Evolutionary conservation across 2,797 vertebrate genomes (phyloP).

Genomic region (Xyrichtys novacula): DNA sequence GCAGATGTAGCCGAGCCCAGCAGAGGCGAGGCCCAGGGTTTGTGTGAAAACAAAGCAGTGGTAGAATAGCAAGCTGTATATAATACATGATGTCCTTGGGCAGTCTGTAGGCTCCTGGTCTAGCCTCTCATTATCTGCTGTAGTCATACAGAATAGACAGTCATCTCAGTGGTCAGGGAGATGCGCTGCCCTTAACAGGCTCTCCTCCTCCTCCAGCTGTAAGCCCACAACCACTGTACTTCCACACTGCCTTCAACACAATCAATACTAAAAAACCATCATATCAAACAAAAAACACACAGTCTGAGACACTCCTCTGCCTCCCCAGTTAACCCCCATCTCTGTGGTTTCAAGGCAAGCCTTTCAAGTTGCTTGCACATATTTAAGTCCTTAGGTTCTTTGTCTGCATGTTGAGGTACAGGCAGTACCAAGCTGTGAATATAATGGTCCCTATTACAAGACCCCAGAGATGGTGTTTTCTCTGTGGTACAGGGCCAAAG

Average conservation of each 20-base stretch:
- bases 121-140: constrained; percentile 83
- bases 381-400: constrained; percentile 82
- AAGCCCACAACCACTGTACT: constrained; percentile 79
- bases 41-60: constrained; percentile 79
- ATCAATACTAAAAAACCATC: constrained; percentile 81
- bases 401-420: constrained; percentile 78
- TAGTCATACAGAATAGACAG: constrained; percentile 77
- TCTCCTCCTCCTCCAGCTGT: constrained; percentile 83
- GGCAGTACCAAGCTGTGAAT: constrained; percentile 73
- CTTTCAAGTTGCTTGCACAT: constrained; percentile 83
- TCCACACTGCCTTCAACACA: constrained; percentile 79
- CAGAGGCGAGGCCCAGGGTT: constrained; percentile 76
- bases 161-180: constrained; percentile 82
- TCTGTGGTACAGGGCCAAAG: constrained; percentile 53
- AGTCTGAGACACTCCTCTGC: constrained; percentile 78
- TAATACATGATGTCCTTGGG: constrained; percentile 84
- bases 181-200: constrained; percentile 76
- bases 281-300: constrained; percentile 82
- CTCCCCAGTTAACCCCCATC: constrained; percentile 83
- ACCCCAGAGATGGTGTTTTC: constrained; percentile 60
- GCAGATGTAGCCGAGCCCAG: constrained; percentile 73
- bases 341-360: constrained; percentile 80
- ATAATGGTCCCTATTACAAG: constrained; percentile 78
- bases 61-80: constrained; percentile 76
- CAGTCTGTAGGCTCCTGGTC: constrained; percentile 82